Percentiles rank a stretch among this genome's conserved stretches.
These are phyloP conservation scores for Lonchura striata DNA, from an alignment of 2,113 vertebrate genomes.

Conservation along the genomic window DNA sequence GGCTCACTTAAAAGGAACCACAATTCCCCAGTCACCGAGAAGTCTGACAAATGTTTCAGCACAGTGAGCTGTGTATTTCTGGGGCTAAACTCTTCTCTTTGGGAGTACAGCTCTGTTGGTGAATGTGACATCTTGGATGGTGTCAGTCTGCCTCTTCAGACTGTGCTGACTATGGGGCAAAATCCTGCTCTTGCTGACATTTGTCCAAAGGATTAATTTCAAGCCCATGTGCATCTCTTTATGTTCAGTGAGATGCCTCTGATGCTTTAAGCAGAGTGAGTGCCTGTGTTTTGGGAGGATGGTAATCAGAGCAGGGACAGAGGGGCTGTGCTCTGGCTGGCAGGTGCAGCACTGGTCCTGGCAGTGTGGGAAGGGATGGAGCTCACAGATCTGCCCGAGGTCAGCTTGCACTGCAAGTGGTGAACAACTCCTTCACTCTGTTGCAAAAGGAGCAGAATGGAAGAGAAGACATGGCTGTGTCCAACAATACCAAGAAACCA, in stretches of 20 bases:
- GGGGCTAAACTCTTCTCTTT: not conserved
- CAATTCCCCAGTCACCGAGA: not conserved
- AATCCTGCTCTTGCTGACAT: not conserved
- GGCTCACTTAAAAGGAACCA: not conserved
- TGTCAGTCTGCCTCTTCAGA: not conserved
- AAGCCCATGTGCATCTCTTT: not conserved
- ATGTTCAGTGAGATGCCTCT: not conserved
- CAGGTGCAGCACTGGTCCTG: not conserved
- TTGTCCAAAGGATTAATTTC: not conserved
- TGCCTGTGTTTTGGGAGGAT: not conserved
- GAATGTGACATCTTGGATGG: not conserved
- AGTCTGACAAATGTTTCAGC: accelerated
- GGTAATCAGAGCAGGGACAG: not conserved
- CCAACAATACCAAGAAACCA: not conserved
- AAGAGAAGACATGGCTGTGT: not conserved
- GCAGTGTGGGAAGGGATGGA: not conserved
- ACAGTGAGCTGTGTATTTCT: not conserved
- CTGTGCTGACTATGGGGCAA: not conserved
- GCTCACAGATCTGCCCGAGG: accelerated
- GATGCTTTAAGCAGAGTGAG: accelerated
- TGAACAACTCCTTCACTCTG: not conserved
- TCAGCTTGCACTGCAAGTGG: not conserved
- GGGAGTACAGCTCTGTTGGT: not conserved
- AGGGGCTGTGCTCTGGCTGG: not conserved
- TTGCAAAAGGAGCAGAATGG: not conserved